phyloP scores from a whole-genome alignment of 2,888 invertebrate species.

The Uloborus plumipes region DNA sequence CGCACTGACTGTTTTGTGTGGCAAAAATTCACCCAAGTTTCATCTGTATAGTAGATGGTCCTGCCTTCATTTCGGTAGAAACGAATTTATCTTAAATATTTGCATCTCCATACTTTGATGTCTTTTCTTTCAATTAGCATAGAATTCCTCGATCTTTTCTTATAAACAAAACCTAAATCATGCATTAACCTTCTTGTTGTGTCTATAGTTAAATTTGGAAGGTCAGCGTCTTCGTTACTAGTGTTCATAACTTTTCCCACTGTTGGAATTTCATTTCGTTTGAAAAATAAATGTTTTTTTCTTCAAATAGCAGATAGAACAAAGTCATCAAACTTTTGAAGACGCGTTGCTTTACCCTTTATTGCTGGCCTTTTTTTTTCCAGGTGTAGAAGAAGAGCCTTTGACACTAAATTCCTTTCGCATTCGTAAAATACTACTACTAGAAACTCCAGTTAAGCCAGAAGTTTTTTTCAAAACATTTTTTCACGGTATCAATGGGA shows the following conservation, averaged over 20 bases:
- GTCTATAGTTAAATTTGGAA: conserved; percentile 10
- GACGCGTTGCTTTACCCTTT: too few species aligned
- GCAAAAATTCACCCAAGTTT: conserved; percentile 4
- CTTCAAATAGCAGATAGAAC: not conserved
- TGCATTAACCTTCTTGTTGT: conserved; percentile 10
- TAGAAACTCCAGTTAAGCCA: not conserved
- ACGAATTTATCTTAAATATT: conserved; percentile 3
- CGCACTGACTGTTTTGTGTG: conserved; percentile 13
- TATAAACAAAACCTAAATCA: conserved; percentile 10
- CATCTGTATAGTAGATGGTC: conserved; percentile 9
- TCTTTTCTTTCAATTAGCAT: conserved; percentile 24
- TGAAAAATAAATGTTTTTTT: not conserved
- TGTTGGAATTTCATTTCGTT: conserved; percentile 13
- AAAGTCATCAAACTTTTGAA: too few species aligned
- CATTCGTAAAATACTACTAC: not conserved
- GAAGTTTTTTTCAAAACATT: not conserved
- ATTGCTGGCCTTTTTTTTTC: too few species aligned
- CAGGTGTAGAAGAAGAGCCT: too few species aligned
- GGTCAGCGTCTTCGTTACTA: conserved; percentile 3
- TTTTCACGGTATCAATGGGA: not conserved
- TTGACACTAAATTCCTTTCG: too few species aligned
- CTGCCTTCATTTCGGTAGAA: not conserved
- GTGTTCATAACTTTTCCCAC: conserved; percentile 7
- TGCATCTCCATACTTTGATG: conserved; percentile 4
- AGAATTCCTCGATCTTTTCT: too few species aligned